Percentiles rank a stretch among this genome's conserved stretches.
These are phyloP conservation scores for Drosophila repleta DNA, from an alignment of 1,140 invertebrate species.

Conservation along the genomic window DNA sequence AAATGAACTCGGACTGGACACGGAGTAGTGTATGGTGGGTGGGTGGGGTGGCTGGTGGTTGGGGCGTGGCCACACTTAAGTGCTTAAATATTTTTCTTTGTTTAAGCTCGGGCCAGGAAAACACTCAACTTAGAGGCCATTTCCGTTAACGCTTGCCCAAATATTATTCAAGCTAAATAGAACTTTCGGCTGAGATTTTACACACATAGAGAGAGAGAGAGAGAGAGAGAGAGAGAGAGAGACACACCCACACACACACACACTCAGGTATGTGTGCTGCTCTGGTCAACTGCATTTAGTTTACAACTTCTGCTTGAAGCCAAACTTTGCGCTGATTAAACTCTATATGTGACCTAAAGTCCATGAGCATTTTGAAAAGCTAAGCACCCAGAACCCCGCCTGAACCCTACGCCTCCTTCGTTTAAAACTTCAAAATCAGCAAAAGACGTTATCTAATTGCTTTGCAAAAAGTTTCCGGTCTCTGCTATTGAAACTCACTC, in stretches of 20 bases:
- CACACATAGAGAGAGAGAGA: not conserved
- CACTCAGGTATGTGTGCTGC: slow-evolving; percentile 13
- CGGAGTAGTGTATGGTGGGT: too few species aligned
- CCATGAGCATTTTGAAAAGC: slow-evolving; percentile 6
- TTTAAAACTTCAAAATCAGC: slow-evolving; percentile 68
- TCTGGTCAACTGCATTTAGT: slow-evolving; percentile 53
- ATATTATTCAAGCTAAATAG: slow-evolving; percentile 78
- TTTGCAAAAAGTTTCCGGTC: slow-evolving; percentile 72
- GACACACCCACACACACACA: not conserved
- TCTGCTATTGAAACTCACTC: slow-evolving; percentile 58
- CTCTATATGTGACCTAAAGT: slow-evolving; percentile 56
- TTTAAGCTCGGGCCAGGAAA: slow-evolving; percentile 51
- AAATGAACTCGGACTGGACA: not conserved
- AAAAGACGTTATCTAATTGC: slow-evolving; percentile 77
- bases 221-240: too few species aligned
- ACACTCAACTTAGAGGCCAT: slow-evolving; percentile 77
- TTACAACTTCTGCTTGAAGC: slow-evolving; percentile 41
- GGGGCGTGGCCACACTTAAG: slow-evolving; percentile 54
- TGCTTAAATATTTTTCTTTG: slow-evolving; percentile 81
- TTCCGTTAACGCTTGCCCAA: slow-evolving; percentile 74
- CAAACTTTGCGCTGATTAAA: slow-evolving; percentile 73
- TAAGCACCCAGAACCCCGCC: not conserved
- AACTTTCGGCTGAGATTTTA: slow-evolving; percentile 66
- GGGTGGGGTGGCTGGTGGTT: not conserved
- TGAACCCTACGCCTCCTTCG: not conserved